Base-by-base conservation (phyloP, 2,797 vertebrate genomes). In the Limosa lapponica region DNA sequence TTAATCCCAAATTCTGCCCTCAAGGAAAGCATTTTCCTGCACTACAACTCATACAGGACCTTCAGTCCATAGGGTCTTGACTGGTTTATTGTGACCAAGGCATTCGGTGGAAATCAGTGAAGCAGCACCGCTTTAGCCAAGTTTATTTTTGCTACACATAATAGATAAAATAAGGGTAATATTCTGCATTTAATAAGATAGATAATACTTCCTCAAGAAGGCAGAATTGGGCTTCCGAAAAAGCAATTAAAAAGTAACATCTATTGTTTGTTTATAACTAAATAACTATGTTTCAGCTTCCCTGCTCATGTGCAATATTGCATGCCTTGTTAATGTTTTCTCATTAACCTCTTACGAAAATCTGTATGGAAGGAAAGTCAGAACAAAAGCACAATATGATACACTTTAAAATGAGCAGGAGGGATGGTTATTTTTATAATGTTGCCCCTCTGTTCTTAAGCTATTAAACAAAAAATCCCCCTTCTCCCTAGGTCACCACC, bases 221-320 rank as follows among this genome's bases (percentile, higher is more conserved):
- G 66, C 52, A 84, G 82, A 87, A 88, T 0, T 24, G 5, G 36
- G 59, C 48, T 79, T 92, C 71, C 77, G 44, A 79, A 90, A 92
- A 95, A 87, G 77, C 73, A 95, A 91, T 95, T 94, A 87, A 82
- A 91, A 95, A 90, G 71, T 65, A 92, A 39, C 37, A 71, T 82
- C 80, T 70, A 84, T 82, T 93, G 80, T 95, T 95, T 91, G 82
- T 72, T 94, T 88, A 49, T 67, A 95, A 89, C 54, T 55, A 90
- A 81, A 81, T 62, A 65, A 88, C 87, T 72, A n/a, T n/a, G 62
- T 51, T 91, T 90, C 15, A 5, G 74, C 80, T 95, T 39, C 48
- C 70, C 58, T 94, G 51, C 62, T 64, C 87, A 89, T 82, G 34
- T 72, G 80, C 66, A 95, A 91, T 91, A 94, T 3, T 90, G 82